Evolutionary conservation across 2,113 vertebrate genomes (phyloP).

Genomic region (Perca fluviatilis): DNA sequence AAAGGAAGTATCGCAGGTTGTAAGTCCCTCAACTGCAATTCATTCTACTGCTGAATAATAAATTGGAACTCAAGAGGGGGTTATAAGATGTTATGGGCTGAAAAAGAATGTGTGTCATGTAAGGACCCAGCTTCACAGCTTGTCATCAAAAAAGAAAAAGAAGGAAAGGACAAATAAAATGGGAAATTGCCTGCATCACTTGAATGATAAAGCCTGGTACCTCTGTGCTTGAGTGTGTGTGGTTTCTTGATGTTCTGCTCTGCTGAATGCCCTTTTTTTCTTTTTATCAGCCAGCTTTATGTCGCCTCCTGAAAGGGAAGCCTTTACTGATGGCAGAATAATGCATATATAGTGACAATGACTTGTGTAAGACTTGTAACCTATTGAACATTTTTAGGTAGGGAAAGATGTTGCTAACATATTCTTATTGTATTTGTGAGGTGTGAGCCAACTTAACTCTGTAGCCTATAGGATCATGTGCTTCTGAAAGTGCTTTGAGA

Average conservation of each 20-base stretch:
- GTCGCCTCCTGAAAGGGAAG: slow-evolving; percentile 35
- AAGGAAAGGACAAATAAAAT: slow-evolving; percentile 56
- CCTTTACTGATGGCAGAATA: slow-evolving; percentile 37
- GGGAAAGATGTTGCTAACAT: not conserved
- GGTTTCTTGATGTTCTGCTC: slow-evolving; percentile 52
- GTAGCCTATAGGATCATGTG: not conserved
- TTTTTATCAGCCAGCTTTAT: slow-evolving; percentile 54
- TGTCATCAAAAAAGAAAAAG: slow-evolving; percentile 45
- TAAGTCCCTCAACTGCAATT: slow-evolving; percentile 56
- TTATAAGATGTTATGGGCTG: slow-evolving; percentile 57
- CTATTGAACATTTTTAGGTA: slow-evolving; percentile 1
- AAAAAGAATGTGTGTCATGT: slow-evolving; percentile 44
- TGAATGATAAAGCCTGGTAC: slow-evolving; percentile 52
- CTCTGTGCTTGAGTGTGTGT: slow-evolving; percentile 30
- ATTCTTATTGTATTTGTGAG: not conserved
- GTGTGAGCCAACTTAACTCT: not conserved
- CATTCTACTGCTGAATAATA: slow-evolving; percentile 51
- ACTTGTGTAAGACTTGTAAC: slow-evolving; percentile 22
- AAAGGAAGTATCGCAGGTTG: slow-evolving; percentile 30
- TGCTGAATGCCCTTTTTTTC: slow-evolving; percentile 60
- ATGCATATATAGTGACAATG: slow-evolving; percentile 30
- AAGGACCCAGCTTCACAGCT: slow-evolving; percentile 40
- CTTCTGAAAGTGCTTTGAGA: not conserved
- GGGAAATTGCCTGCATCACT: slow-evolving; percentile 55
- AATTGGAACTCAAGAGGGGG: slow-evolving; percentile 63